Evolutionary conservation across 2,797 vertebrate genomes (phyloP), one percentile per base, ranked within the genome.

Genomic region (Acomys russatus): DNA sequence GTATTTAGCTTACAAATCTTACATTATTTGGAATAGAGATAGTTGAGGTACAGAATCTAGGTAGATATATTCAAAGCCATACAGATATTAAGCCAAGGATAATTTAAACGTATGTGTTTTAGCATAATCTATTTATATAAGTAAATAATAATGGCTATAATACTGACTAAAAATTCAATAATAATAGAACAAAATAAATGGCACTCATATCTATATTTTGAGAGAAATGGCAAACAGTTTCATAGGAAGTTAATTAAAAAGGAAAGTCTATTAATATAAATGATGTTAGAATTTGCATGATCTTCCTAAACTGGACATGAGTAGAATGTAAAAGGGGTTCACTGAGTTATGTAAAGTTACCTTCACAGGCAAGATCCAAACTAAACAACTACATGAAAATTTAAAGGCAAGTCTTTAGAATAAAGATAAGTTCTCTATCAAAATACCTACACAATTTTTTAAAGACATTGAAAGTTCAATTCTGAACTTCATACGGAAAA

Each of bases 381-480:
- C 9, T 66, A 61, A 86, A 61, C 2, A 79, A 80, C 2, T 51
- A 10, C 59, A 54, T 68, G 9, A 89, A 12, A 22, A 61, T 94
- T 79, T 79, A 74, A 87, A 82, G 3, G 4, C 90, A 71, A 66
- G 15, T 94, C 38, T 35, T 64, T 51, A 78, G 35, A 38, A 63
- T 83, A 78, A 79, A 84, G 23, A 84, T 78, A 87, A 77, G 61
- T 33, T n/a, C n/a, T n/a, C n/a, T n/a, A n/a, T n/a, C n/a, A n/a
- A n/a, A n/a, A n/a, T n/a, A n/a, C n/a, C n/a, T n/a, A n/a, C n/a
- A n/a, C n/a, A n/a, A n/a, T n/a, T n/a, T n/a, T n/a, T n/a, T n/a
- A n/a, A n/a, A n/a, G n/a, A n/a, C n/a, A n/a, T n/a, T n/a, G n/a
- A n/a, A n/a, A n/a, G n/a, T n/a, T n/a, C n/a, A n/a, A n/a, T n/a